Conservation (phyloP, 1,140 invertebrate genomes). For the Macrosteles quadrilineatus region DNA sequence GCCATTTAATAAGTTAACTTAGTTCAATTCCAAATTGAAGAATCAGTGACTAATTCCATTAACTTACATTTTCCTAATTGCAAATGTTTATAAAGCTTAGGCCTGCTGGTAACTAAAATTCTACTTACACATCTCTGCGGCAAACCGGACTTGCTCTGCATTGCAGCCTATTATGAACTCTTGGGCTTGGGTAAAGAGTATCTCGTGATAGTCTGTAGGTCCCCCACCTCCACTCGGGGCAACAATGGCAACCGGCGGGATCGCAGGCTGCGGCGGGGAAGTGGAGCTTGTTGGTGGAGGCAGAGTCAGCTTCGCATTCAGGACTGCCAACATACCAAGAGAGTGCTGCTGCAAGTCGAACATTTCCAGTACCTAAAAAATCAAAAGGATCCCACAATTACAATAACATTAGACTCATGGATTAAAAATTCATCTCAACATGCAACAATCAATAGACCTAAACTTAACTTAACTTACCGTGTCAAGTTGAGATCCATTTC, state of each 20-base stretch:
- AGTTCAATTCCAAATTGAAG: no score
- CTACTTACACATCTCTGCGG: slow-evolving; percentile 80
- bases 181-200: slow-evolving; percentile 66
- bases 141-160: slow-evolving; percentile 83
- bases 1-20: no score
- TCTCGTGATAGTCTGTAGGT: slow-evolving; percentile 47
- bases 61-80: no score
- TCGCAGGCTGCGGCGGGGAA: slow-evolving; percentile 42
- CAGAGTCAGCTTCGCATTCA: slow-evolving; percentile 66
- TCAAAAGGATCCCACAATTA: no score
- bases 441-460: no score
- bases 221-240: neutral
- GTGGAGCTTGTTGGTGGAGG: slow-evolving; percentile 52
- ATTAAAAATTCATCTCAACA: no score
- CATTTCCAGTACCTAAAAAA: slow-evolving; percentile 65
- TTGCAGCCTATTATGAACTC: slow-evolving; percentile 85
- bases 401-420: no score
- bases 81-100: no score
- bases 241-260: no score
- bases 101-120: neutral
- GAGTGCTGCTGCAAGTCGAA: slow-evolving; percentile 88
- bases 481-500: slow-evolving; percentile 81
- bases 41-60: no score
- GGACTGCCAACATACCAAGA: slow-evolving; percentile 80
- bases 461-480: no score